These are phyloP conservation scores for Ondatra zibethicus DNA, from an alignment of 2,113 vertebrate species.

Conservation along the genomic window DNA sequence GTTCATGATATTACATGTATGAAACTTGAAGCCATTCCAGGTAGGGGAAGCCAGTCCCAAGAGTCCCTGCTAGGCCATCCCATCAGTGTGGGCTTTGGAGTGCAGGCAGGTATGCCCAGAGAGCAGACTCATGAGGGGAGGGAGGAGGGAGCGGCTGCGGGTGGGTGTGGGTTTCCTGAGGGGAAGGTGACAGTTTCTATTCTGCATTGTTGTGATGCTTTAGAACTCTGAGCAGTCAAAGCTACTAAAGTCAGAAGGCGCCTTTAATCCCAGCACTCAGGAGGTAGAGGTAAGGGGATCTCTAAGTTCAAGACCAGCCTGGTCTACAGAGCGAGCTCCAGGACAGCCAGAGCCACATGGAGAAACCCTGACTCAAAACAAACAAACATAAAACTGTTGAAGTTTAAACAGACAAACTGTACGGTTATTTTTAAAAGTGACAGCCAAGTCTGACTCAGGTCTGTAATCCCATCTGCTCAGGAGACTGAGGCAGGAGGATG, in stretches of 20 bases:
- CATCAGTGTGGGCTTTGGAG: background rate
- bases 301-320: background rate
- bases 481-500: background rate
- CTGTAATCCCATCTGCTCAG: background rate
- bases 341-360: background rate
- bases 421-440: background rate
- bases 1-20: background rate
- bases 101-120: background rate
- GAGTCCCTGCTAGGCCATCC: background rate
- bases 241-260: background rate
- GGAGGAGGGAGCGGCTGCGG: no score
- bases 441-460: background rate
- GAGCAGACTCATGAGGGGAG: background rate
- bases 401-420: background rate
- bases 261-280: background rate
- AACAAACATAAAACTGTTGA: background rate
- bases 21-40: background rate
- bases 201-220: no score
- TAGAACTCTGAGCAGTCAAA: background rate
- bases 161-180: accelerated
- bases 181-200: background rate
- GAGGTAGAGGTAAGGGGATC: background rate
- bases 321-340: background rate
- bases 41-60: background rate
- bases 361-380: background rate